A percentile compares a stretch with the other conserved stretches of the same genome.
These are phyloP conservation scores for Pedetes capensis DNA, from an alignment of 2,113 vertebrate genomes.

Conservation along the genomic window DNA sequence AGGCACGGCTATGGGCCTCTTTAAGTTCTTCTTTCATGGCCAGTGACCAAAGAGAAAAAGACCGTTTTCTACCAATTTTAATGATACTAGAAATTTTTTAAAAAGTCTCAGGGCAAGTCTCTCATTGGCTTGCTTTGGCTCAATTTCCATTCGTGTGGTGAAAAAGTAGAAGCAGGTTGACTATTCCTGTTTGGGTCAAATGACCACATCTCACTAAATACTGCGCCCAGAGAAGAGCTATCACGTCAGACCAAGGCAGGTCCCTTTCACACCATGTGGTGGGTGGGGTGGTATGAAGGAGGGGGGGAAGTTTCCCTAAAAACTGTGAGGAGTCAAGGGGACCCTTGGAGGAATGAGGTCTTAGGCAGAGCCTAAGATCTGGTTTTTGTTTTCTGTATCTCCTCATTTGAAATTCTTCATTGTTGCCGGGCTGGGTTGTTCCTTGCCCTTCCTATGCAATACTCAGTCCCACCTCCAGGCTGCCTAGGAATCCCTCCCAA, in stretches of 20 bases:
- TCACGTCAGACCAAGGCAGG: too few species aligned
- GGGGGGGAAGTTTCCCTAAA: neutral
- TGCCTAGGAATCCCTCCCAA: neutral
- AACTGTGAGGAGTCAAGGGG: too few species aligned
- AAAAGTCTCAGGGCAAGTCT: neutral
- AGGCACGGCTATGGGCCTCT: neutral
- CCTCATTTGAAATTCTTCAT: neutral
- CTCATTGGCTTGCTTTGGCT: slow-evolving; percentile 19
- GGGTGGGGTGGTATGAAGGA: neutral
- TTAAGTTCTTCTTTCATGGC: neutral
- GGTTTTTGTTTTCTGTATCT: neutral
- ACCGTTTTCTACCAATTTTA: neutral
- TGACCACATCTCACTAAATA: neutral
- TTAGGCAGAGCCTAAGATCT: too few species aligned
- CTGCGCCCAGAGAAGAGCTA: neutral
- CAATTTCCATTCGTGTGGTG: neutral
- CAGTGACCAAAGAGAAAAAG: neutral
- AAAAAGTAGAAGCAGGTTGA: neutral
- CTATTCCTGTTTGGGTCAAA: too few species aligned
- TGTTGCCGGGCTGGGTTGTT: neutral
- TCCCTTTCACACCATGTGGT: neutral
- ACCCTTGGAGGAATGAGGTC: neutral
- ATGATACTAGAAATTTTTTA: neutral
- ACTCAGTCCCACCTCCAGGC: neutral
- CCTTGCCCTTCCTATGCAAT: neutral